Evolutionary conservation across 2,888 invertebrate genomes (phyloP).

Genomic region (Dermolepida albohirtum): DNA sequence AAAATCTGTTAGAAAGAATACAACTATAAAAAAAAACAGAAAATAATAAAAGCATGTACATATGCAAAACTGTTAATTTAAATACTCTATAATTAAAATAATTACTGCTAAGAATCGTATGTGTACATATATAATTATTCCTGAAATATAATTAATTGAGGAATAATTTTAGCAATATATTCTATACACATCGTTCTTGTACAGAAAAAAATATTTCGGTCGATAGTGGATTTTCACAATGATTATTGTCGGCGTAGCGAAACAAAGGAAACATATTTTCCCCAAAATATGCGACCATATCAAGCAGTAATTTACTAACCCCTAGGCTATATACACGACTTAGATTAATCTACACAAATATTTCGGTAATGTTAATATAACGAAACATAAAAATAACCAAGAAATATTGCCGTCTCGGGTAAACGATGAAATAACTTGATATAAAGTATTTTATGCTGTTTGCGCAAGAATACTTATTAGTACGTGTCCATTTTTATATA

Average conservation of each 20-base stretch:
- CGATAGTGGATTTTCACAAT: slow-evolving; percentile 9
- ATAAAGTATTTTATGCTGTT: slow-evolving; percentile 15
- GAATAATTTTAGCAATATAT: not conserved
- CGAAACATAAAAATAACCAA: slow-evolving; percentile 19
- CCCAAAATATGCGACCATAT: slow-evolving; percentile 29
- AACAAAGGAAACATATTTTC: slow-evolving; percentile 32
- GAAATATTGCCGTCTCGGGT: slow-evolving; percentile 24
- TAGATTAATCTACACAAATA: slow-evolving; percentile 32
- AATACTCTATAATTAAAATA: no score
- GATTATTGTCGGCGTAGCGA: slow-evolving; percentile 22
- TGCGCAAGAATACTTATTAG: not conserved
- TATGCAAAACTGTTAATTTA: no score
- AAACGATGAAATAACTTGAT: slow-evolving; percentile 27
- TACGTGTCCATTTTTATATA: not conserved
- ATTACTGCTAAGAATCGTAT: not conserved
- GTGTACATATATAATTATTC: slow-evolving; percentile 2
- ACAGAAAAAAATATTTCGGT: slow-evolving; percentile 8
- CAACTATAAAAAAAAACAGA: no score
- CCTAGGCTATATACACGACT: slow-evolving; percentile 17
- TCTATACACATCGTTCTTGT: slow-evolving; percentile 4
- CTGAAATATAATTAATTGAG: not conserved
- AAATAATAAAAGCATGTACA: no score
- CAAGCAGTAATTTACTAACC: slow-evolving; percentile 29
- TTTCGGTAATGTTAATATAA: slow-evolving; percentile 30
- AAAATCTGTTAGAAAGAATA: no score